Percentiles rank a stretch among this genome's conserved stretches.
Evolutionary conservation across 2,888 invertebrate genomes (phyloP).

Genomic region (Uloborus plumipes): DNA sequence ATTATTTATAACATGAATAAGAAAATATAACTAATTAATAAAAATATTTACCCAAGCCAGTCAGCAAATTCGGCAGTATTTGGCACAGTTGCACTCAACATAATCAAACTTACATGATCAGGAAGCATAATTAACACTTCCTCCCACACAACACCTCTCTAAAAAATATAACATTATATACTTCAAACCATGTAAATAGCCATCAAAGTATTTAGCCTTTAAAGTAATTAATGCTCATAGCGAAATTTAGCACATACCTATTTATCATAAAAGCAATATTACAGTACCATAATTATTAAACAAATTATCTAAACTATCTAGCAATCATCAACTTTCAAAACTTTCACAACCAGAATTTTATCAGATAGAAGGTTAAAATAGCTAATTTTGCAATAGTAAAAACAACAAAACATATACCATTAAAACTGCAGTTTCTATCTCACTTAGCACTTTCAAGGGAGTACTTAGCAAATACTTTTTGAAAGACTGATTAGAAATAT

Average conservation of each 20-base stretch:
- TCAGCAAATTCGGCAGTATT: constrained; percentile 94
- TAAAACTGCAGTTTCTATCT: no score
- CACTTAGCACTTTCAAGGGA: no score
- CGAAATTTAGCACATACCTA: background rate
- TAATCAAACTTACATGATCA: constrained; percentile 93
- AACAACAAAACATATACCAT: no score
- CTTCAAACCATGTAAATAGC: background rate
- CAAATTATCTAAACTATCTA: no score
- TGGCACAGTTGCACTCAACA: constrained; percentile 98
- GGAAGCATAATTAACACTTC: constrained; percentile 97
- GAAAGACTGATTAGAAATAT: no score
- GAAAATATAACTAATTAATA: background rate
- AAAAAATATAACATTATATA: constrained; percentile 65
- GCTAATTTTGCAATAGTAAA: no score
- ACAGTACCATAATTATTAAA: background rate
- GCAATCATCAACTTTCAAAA: no score
- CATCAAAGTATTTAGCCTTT: background rate
- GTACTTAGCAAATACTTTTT: no score
- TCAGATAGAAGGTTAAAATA: no score
- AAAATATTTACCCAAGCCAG: constrained; percentile 74
- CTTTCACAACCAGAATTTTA: no score
- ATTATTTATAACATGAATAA: background rate
- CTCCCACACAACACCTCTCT: constrained; percentile 99
- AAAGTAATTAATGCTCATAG: background rate
- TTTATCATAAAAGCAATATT: background rate